Percentiles rank a stretch among this genome's conserved stretches.
Conservation (phyloP, 2,797 vertebrate genomes). For the Emys orbicularis region DNA sequence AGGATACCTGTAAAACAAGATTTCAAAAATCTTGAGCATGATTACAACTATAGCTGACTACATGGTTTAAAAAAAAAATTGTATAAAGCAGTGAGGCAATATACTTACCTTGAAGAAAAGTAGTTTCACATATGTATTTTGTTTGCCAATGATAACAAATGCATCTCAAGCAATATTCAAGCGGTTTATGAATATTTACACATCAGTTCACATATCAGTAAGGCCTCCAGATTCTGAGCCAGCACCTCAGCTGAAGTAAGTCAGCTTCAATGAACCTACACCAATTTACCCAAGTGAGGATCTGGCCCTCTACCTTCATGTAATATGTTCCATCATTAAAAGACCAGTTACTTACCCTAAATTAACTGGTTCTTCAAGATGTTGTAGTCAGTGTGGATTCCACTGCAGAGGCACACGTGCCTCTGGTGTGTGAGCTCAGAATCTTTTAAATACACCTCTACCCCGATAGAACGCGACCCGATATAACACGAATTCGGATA, state of each 20-base stretch:
- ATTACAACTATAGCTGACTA: not conserved
- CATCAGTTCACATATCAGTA: not conserved
- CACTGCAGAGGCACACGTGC: not conserved
- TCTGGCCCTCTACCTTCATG: not conserved
- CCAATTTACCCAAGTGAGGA: not conserved
- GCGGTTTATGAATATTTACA: not conserved
- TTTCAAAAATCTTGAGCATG: not conserved
- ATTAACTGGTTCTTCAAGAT: not conserved
- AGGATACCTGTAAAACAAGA: slow-evolving; percentile 12
- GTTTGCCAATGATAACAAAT: not conserved
- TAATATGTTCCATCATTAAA: not conserved
- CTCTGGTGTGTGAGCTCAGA: too few species aligned
- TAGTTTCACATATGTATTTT: not conserved
- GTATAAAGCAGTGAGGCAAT: not conserved
- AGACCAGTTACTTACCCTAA: not conserved
- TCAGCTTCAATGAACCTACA: not conserved
- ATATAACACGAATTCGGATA: too few species aligned
- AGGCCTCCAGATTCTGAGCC: not conserved
- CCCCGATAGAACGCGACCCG: too few species aligned
- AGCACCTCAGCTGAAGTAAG: not conserved
- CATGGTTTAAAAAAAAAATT: not conserved
- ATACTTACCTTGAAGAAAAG: not conserved
- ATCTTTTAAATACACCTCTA: too few species aligned
- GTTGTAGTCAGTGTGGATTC: not conserved
- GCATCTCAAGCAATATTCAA: not conserved